Evolutionary conservation across 1,140 invertebrate genomes (phyloP), one percentile per base, ranked within the genome.

Genomic region (Rhynchophorus ferrugineus): DNA sequence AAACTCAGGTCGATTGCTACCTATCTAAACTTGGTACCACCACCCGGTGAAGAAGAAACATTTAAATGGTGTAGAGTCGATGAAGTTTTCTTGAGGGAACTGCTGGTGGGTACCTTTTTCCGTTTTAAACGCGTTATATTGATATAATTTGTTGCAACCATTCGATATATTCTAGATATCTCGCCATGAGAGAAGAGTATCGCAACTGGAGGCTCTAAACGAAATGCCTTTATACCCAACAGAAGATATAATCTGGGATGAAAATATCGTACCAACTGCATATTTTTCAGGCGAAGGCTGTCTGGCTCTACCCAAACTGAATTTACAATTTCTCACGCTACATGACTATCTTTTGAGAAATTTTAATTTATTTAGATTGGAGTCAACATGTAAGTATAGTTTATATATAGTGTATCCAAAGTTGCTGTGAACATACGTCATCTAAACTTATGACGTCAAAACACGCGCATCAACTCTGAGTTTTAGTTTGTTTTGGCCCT

Each of bases 151-250:
- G 37, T 38, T 5, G n/a, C 37, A 29, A 29, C 5, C 24, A 29
- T 29, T 18, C 11, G 2, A 9, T 19, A 1, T 43, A 61, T 45
- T 55, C 39, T 62, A 87, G 84, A 80, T 89, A 45, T 89, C 88
- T 7, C 75, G 87, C 7, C 91, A 97, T 69, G 93, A 98, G 69
- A 77, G 85, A 47, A 79, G 92, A 41, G 79, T 83, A 13, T 98
- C 94, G 0, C 96, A 98, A 65, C 70, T 98, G 29, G 90, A 98
- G 69, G 85, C 89, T 39, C 72, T 99, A 1, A 99, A 99, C 67
- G 87, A 93, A 60, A 96, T 99, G 91, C 95, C 97, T 0, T 74
- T 99, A 0, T 99, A 99, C 72, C 97, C 96, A 1, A 98, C 94
- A 0, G 96, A 99, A 69, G 84, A 92, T 42, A 86, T 99, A 7